Percentiles rank a stretch among this genome's conserved stretches.
Conservation (phyloP, 2,888 invertebrate species). For the Cephus sareptanus region DNA sequence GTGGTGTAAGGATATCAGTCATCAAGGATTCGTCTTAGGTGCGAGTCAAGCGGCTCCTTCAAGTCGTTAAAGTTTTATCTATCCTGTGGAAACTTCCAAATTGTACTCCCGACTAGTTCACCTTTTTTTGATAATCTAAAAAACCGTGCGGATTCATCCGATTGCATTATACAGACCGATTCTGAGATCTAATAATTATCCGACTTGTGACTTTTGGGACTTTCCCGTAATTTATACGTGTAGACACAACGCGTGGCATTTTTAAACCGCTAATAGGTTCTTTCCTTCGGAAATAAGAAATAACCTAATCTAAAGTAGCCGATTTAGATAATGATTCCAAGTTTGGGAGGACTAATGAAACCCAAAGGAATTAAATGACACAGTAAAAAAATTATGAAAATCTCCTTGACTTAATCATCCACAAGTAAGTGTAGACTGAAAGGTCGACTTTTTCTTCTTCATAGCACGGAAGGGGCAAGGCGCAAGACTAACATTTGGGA, state of each 20-base stretch:
- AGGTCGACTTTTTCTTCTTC: not conserved
- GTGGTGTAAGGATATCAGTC: not conserved
- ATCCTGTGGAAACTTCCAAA: not conserved
- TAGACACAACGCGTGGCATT: not conserved
- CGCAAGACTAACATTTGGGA: constrained; percentile 12
- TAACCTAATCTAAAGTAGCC: not conserved
- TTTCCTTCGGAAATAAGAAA: not conserved
- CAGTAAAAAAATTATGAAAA: not conserved
- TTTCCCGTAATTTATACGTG: not conserved
- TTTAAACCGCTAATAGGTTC: not conserved
- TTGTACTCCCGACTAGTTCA: not conserved
- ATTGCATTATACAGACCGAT: not conserved
- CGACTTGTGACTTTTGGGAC: not conserved
- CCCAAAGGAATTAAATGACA: not conserved
- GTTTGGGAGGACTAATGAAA: not conserved
- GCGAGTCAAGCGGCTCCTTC: not conserved
- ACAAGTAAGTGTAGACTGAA: not conserved
- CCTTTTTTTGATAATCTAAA: not conserved
- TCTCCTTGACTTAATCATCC: not conserved
- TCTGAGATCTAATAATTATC: not conserved
- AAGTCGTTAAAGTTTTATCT: not conserved
- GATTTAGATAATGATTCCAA: not conserved
- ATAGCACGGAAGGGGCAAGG: not conserved
- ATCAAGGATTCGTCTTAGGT: not conserved
- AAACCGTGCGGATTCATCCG: not conserved